Evolutionary conservation across 1,140 invertebrate species (phyloP).

Genomic region (Drosophila auraria): DNA sequence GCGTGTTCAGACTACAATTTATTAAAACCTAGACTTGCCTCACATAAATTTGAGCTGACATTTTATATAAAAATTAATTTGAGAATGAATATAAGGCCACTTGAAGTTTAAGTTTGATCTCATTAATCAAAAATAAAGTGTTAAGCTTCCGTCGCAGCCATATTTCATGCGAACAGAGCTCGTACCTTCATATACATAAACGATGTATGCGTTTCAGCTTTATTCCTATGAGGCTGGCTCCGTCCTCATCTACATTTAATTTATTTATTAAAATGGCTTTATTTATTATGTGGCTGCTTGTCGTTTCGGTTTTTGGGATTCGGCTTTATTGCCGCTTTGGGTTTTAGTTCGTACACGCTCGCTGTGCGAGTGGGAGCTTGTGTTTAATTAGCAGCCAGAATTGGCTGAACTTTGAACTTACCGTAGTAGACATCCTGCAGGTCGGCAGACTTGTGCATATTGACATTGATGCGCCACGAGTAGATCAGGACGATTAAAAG

Average conservation of each 20-base stretch:
- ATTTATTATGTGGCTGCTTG: constrained; percentile 58
- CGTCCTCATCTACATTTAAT: constrained; percentile 49
- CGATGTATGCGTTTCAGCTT: not conserved
- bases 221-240: constrained; percentile 4
- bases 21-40: too few relatives aligned
- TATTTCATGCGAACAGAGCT: constrained; percentile 7
- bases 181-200: not conserved
- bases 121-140: constrained; percentile 32
- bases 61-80: constrained; percentile 1
- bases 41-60: not conserved
- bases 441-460: constrained; percentile 88
- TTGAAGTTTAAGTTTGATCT: constrained; percentile 7
- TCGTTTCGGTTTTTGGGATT: constrained; percentile 11
- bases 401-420: constrained; percentile 82
- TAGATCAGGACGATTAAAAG: constrained; percentile 89
- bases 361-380: constrained; percentile 3
- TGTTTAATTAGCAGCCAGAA: constrained; percentile 57
- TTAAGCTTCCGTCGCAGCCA: constrained; percentile 17
- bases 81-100: not conserved
- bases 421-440: constrained; percentile 91
- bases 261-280: constrained; percentile 68
- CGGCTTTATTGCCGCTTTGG: constrained; percentile 37
- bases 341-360: not conserved
- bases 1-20: too few relatives aligned
- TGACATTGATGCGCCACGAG: constrained; percentile 90